Evolutionary conservation across 2,888 invertebrate genomes (phyloP).

Genomic region (Clusia tigrina): DNA sequence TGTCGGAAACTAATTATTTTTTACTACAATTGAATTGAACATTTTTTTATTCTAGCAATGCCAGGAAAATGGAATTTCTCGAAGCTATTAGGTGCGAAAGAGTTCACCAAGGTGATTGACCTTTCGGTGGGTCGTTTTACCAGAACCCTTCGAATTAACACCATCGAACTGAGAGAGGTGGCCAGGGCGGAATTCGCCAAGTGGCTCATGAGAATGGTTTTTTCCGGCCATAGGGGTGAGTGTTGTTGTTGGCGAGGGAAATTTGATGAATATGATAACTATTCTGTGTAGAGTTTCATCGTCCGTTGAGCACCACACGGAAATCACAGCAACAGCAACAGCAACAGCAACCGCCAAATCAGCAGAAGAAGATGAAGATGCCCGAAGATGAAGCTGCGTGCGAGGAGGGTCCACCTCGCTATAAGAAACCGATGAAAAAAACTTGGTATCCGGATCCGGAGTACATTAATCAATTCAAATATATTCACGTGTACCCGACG

Average conservation of each 20-base stretch:
- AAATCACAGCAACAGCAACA: conserved; percentile 13
- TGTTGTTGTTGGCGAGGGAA: neutral
- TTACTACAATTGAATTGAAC: too few relatives aligned
- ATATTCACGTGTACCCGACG: conserved; percentile 68
- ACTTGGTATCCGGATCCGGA: conserved; percentile 73
- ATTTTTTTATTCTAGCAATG: too few relatives aligned
- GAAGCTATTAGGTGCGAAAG: too few relatives aligned
- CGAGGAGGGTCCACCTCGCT: conserved; percentile 29
- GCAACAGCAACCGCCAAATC: too few relatives aligned
- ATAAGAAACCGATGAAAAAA: conserved; percentile 19
- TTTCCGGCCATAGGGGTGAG: conserved; percentile 26
- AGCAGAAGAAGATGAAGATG: too few relatives aligned
- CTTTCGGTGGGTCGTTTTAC: too few relatives aligned
- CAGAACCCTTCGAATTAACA: too few relatives aligned
- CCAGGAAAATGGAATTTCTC: conserved; percentile 28
- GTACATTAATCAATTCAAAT: conserved; percentile 68
- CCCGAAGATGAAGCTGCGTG: too few relatives aligned
- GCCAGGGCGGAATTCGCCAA: conserved; percentile 32
- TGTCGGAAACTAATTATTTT: too few relatives aligned
- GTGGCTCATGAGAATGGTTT: conserved; percentile 29
- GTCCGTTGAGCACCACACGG: conserved; percentile 3
- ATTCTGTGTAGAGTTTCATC: conserved; percentile 19
- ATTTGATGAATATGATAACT: neutral
- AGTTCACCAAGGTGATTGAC: too few relatives aligned
- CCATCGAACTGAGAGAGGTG: conserved; percentile 9